phyloP scores from a whole-genome alignment of 1,140 invertebrate species.

The Aphaenogaster rudis region DNA sequence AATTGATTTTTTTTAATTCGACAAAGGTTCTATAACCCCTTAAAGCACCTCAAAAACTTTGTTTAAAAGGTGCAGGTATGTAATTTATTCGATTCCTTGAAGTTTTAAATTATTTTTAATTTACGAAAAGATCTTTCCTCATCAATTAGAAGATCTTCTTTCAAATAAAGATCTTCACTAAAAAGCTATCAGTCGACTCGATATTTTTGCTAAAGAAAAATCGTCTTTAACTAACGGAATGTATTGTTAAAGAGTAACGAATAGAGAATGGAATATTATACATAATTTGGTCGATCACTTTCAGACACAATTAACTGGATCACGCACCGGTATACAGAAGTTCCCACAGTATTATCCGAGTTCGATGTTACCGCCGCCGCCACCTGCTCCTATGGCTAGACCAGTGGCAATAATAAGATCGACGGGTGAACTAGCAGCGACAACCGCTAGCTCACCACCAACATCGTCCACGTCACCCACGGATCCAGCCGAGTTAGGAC shows the following conservation, averaged over 20 bases:
- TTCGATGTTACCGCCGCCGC: conserved; percentile 97
- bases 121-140: background rate
- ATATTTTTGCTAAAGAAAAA: background rate
- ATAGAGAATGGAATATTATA: background rate
- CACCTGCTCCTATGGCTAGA: conserved; percentile 97
- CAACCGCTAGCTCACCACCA: conserved; percentile 88
- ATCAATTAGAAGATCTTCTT: background rate
- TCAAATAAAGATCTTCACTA: background rate
- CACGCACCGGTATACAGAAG: conserved; percentile 89
- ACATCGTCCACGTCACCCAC: conserved; percentile 89
- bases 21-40: too few relatives aligned
- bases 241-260: background rate
- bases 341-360: conserved; percentile 95
- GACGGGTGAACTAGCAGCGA: conserved; percentile 89
- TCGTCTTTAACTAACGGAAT: background rate
- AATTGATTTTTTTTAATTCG: too few relatives aligned
- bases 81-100: background rate
- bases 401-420: conserved; percentile 98
- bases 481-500: conserved; percentile 82
- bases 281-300: conserved; percentile 76
- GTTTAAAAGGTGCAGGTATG: background rate
- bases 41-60: too few relatives aligned
- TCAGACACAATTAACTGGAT: conserved; percentile 88
- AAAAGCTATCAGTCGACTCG: background rate
- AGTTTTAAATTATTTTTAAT: background rate